These are phyloP conservation scores for Dryobates pubescens DNA, from an alignment of 2,797 vertebrate genomes.

Conservation along the genomic window DNA sequence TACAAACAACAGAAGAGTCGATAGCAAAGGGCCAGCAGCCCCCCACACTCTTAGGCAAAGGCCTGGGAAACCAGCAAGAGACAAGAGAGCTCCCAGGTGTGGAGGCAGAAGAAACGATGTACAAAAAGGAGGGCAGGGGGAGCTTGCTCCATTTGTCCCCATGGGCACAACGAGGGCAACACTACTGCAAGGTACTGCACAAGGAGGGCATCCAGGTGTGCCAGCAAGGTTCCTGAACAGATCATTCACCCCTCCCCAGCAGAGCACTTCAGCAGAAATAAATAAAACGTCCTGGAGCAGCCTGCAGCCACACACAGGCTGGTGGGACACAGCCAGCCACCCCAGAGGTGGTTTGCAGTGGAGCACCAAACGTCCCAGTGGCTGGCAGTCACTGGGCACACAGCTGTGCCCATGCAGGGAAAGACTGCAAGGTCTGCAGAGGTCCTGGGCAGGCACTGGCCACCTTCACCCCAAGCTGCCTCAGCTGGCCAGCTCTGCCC, in stretches of 20 bases:
- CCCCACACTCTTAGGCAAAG: constrained; percentile 16
- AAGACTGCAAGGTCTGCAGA: background rate
- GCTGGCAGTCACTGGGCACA: background rate
- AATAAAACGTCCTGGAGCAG: constrained; percentile 62
- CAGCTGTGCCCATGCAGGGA: background rate
- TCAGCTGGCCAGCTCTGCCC: background rate
- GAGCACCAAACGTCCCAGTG: constrained; percentile 30
- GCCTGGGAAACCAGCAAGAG: constrained; percentile 70
- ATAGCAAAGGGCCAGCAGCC: constrained; percentile 28
- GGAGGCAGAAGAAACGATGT: constrained; percentile 3
- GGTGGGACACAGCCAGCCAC: constrained; percentile 42
- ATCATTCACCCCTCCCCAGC: background rate
- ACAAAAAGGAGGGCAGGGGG: background rate
- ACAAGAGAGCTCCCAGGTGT: constrained; percentile 54
- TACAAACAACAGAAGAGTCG: constrained; percentile 72
- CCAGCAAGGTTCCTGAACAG: constrained; percentile 45
- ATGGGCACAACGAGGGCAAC: constrained; percentile 60
- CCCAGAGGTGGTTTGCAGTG: constrained; percentile 60
- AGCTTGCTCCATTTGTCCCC: constrained; percentile 55
- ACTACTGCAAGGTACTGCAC: constrained; percentile 72
- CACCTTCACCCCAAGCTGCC: background rate
- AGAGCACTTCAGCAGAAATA: constrained; percentile 60
- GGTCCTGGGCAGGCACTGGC: background rate
- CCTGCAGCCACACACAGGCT: constrained; percentile 53
- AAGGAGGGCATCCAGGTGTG: constrained; percentile 51